Base-by-base conservation (phyloP, 2,113 vertebrate species). In the Macrotus californicus region DNA sequence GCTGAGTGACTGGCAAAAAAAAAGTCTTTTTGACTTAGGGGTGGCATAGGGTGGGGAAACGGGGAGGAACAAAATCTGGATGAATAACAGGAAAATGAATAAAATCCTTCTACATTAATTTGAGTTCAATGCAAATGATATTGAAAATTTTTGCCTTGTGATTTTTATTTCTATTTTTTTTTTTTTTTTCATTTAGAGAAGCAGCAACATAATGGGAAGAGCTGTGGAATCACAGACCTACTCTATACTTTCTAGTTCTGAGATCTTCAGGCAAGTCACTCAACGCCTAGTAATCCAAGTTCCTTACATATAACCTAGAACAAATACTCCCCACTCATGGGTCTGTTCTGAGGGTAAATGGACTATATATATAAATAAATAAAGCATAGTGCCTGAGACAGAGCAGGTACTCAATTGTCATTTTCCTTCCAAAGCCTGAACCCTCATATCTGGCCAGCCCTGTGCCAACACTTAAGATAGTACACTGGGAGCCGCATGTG, bases 31-130 rank as follows among this genome's bases (percentile, higher is more conserved):
- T 46, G 88, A 89, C 19, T 89, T 59, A 52, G 70, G 70, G 64
- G 54, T 84, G 61, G 7, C 66, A 67, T 36, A 43, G 34, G 75
- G 12, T 36, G 50, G 79, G 61, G 41, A 43, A 24, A 7, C 6
- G 48, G 12, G 34, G 29, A 90, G 89, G 76, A 86, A 87, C 31
- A 79, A 77, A 87, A 80, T 54, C 73, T 73, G 67, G 86, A 79
- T 95, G 92, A 95, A 91, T 95, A 96, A 96, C 76, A 89, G 41
- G 46, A 92, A 97, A 96, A 94, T 90, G 94, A 96, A 89, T 89
- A 69, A 91, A 82, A 80, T 7, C 89, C 56, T 79, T 59, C 92
- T 48, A 97, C 96, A 31, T 94, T 88, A 95, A 2, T 76, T 80
- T 9, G 4, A 79, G 46, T 96, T 97, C 88, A 94, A 87, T 95